Conservation (phyloP, 2,888 invertebrate genomes). For the Crocallis elinguaria region DNA sequence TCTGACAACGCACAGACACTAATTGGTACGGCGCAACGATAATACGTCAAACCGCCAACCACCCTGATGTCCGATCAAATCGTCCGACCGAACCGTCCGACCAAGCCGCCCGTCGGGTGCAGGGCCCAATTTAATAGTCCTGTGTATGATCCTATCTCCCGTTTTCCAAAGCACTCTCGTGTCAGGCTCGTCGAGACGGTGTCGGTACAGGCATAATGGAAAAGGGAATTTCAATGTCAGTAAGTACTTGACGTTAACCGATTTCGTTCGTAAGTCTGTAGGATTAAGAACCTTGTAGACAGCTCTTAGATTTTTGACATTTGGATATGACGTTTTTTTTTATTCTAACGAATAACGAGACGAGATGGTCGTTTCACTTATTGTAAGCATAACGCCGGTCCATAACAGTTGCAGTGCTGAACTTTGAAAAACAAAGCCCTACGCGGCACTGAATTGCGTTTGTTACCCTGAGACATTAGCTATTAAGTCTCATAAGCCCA, state of each 20-base stretch:
- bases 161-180: conserved; percentile 17
- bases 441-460: too few species aligned
- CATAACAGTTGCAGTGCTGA: too few species aligned
- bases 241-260: conserved; percentile 19
- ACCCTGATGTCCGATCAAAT: too few species aligned
- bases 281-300: conserved; percentile 17
- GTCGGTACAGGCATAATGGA: conserved; percentile 4
- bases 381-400: too few species aligned
- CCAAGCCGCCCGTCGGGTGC: neutral
- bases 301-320: too few species aligned
- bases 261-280: conserved; percentile 9
- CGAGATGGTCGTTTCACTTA: too few species aligned
- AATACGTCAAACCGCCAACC: conserved; percentile 74
- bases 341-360: too few species aligned
- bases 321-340: too few species aligned
- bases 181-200: conserved; percentile 17
- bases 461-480: too few species aligned
- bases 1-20: conserved; percentile 46
- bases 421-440: too few species aligned
- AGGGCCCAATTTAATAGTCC: conserved; percentile 58
- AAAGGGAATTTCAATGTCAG: conserved; percentile 26
- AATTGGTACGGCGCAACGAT: conserved; percentile 66
- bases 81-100: conserved; percentile 52
- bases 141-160: conserved; percentile 38
- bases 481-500: too few species aligned